Evolutionary conservation across 2,888 invertebrate species (phyloP).

Genomic region (Bhutanitis thaidina): DNA sequence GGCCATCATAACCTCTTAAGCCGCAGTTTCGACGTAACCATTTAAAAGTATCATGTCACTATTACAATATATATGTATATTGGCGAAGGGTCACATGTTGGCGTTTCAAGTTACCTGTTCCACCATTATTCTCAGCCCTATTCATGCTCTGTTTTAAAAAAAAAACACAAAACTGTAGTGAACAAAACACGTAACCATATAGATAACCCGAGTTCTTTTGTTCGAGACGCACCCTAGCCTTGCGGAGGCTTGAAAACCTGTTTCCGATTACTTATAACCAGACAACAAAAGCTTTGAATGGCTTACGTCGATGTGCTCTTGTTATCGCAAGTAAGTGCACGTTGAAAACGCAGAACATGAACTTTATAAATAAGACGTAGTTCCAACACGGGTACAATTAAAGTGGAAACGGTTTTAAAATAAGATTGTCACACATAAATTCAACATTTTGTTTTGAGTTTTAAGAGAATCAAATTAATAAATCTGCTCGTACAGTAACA

Average conservation of each 20-base stretch:
- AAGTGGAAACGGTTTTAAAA: too few species aligned
- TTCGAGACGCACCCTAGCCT: conserved; percentile 43
- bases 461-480: neutral
- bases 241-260: conserved; percentile 55
- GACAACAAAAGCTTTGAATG: conserved; percentile 45
- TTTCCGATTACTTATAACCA: conserved; percentile 42
- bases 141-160: conserved; percentile 47
- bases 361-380: neutral
- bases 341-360: neutral
- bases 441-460: neutral
- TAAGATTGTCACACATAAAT: too few species aligned
- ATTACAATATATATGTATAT: conserved; percentile 38
- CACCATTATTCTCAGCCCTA: conserved; percentile 49
- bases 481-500: neutral
- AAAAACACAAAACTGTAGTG: conserved; percentile 36
- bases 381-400: neutral
- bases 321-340: conserved; percentile 5
- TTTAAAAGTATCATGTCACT: conserved; percentile 42
- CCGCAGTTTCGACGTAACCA: neutral
- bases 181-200: conserved; percentile 35
- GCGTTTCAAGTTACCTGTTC: conserved; percentile 49
- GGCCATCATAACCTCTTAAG: neutral
- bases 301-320: conserved; percentile 27
- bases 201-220: conserved; percentile 41
- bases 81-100: conserved; percentile 47